Conservation (phyloP, 2,113 vertebrate genomes). For the Crotalus tigris region DNA sequence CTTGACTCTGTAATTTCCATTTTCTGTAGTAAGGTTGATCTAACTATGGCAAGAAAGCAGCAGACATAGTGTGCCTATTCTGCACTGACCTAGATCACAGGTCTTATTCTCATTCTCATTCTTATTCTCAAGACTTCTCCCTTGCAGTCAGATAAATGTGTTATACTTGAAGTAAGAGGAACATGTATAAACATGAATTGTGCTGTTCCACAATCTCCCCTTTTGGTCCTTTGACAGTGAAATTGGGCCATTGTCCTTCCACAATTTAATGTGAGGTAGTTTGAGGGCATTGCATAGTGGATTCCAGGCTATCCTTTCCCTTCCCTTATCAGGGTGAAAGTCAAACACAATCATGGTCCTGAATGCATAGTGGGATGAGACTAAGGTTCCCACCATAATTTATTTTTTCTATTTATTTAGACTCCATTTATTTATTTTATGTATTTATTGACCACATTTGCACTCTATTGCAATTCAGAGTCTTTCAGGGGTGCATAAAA, state of each 20-base stretch:
- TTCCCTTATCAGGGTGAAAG: background rate
- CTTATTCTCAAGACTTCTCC: background rate
- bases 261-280: background rate
- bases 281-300: background rate
- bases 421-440: background rate
- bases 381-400: background rate
- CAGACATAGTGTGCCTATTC: background rate
- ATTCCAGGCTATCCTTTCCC: background rate
- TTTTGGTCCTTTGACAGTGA: background rate
- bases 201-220: background rate
- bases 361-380: background rate
- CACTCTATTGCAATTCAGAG: background rate
- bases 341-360: background rate
- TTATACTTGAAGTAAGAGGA: background rate
- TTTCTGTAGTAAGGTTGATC: background rate
- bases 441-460: background rate
- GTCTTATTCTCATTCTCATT: background rate
- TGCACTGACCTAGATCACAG: background rate
- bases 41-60: background rate
- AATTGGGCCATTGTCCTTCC: background rate
- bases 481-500: background rate
- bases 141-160: background rate
- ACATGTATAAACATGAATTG: background rate
- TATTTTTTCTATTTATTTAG: background rate
- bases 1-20: too few species aligned